Evolutionary conservation across 2,888 invertebrate species (phyloP), one percentile per base, ranked within the genome.

Genomic region (Abrostola tripartita): DNA sequence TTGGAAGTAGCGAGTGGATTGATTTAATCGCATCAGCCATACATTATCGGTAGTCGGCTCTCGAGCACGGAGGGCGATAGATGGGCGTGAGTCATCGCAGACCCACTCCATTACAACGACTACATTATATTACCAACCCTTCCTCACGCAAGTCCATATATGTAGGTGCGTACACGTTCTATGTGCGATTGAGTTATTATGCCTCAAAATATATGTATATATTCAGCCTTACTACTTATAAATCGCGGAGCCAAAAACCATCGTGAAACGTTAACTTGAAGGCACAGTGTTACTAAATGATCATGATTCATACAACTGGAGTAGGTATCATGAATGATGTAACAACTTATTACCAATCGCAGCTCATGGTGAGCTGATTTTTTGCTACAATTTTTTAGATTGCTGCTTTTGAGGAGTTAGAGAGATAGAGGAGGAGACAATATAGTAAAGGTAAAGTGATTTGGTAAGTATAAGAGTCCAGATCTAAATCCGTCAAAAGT

Each of bases 71-170:
- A 9, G 37, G 8, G n/a, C 50, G 36, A 24, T 7, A 44, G 47
- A 24, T 41, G 11, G 50, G 37, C 12, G 24, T 74, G 66, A 71
- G 44, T 75, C 75, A 74, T 40, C 51, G 51, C 41, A 24, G 14
- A 37, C 8, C 44, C 14, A 47, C 44, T 47, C 14, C 14, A 9
- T 14, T 24, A 47, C 14, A 8, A 12, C 44, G 44, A 47, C 14
- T 14, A 9, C 44, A 24, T 47, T 14, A 47, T 1, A 5, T n/a
- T 44, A 44, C 44, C 12, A 44, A 8, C 44, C 14, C 44, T 44
- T 24, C 1, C 24, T 24, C 24, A 24, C 24, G 24, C 24, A 24
- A 24, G 24, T 24, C 4, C 1, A 24, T 24, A 24, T 4, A 24
- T 24, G 4, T 4, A 24, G 24, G 24, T 4, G 24, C 4, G 24